A percentile compares a stretch with the other conserved stretches of the same genome.
Conservation (phyloP, 2,888 invertebrate species). For the Thereva unica region DNA sequence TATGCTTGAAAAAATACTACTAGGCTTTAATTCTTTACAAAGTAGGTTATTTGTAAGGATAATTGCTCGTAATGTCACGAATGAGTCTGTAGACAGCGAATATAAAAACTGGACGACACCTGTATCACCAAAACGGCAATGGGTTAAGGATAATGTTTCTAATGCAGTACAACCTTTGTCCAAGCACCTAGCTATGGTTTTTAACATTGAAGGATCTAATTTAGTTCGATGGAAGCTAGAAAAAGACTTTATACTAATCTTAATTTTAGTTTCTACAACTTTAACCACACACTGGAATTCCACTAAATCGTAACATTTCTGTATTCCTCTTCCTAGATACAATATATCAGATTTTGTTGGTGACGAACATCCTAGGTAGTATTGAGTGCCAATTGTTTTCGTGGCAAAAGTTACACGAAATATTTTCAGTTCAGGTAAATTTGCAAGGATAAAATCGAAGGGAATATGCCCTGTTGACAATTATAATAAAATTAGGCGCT, state of each 20-base stretch:
- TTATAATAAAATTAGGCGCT: conserved; percentile 3
- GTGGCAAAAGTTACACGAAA: conserved; percentile 55
- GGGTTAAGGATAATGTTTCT: conserved; percentile 48
- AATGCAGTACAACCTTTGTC: conserved; percentile 56
- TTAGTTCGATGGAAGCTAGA: conserved; percentile 54
- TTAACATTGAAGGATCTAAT: conserved; percentile 52
- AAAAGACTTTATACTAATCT: background rate
- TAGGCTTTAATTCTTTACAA: conserved; percentile 45
- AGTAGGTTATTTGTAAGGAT: conserved; percentile 56
- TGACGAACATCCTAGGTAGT: conserved; percentile 55
- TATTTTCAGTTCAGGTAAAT: conserved; percentile 54
- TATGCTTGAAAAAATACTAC: background rate
- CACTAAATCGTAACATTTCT: conserved; percentile 53
- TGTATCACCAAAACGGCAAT: conserved; percentile 54
- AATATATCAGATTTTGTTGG: conserved; percentile 52
- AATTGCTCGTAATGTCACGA: conserved; percentile 49
- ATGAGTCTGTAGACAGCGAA: conserved; percentile 52
- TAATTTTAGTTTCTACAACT: conserved; percentile 2
- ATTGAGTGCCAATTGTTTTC: conserved; percentile 55
- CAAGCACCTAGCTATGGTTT: conserved; percentile 50
- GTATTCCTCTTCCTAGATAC: conserved; percentile 51
- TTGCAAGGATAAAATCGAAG: conserved; percentile 55
- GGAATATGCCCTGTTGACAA: conserved; percentile 56
- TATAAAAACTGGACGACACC: conserved; percentile 53
- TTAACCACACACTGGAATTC: conserved; percentile 50